Percentiles rank a stretch among this genome's conserved stretches.
phyloP scores from a whole-genome alignment of 2,113 vertebrate genomes.

The Xiphorhynchus elegans region DNA sequence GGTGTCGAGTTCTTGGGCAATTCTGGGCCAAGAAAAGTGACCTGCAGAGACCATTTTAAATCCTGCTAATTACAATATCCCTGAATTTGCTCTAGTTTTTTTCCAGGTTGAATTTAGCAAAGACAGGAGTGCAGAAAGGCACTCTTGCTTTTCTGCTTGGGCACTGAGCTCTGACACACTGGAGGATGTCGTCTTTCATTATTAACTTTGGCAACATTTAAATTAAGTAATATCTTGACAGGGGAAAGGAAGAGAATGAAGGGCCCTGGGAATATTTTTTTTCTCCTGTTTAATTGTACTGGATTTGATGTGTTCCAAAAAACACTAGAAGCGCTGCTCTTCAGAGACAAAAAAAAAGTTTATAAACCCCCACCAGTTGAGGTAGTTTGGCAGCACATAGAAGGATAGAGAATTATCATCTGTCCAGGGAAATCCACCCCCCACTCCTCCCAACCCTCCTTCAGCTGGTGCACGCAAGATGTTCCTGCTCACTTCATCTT shows the following conservation, averaged over 20 bases:
- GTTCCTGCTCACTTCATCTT: conserved; percentile 61
- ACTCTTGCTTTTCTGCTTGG: neutral
- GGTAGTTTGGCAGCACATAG: conserved; percentile 56
- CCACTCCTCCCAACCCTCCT: conserved; percentile 19
- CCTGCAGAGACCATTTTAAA: conserved; percentile 13
- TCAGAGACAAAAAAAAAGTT: conserved; percentile 34
- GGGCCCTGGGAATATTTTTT: conserved; percentile 40
- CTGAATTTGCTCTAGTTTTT: conserved; percentile 35
- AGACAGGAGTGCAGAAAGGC: neutral
- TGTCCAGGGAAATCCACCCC: conserved; percentile 61
- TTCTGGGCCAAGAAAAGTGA: conserved; percentile 36
- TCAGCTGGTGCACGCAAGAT: conserved; percentile 60
- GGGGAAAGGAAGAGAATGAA: conserved; percentile 34
- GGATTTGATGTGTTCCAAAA: conserved; percentile 54
- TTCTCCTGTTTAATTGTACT: conserved; percentile 46
- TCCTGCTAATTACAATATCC: conserved; percentile 30
- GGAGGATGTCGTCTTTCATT: conserved; percentile 21
- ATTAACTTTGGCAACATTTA: conserved; percentile 62
- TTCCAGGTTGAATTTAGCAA: conserved; percentile 26
- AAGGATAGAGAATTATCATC: conserved; percentile 55
- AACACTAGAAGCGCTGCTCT: conserved; percentile 28
- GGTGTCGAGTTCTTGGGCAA: neutral
- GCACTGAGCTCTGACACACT: neutral
- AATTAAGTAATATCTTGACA: conserved; percentile 68
- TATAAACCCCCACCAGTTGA: conserved; percentile 25